Conservation (phyloP, 92 coral and sea anemone genomes). For the Parazoanthus atlanticus region DNA sequence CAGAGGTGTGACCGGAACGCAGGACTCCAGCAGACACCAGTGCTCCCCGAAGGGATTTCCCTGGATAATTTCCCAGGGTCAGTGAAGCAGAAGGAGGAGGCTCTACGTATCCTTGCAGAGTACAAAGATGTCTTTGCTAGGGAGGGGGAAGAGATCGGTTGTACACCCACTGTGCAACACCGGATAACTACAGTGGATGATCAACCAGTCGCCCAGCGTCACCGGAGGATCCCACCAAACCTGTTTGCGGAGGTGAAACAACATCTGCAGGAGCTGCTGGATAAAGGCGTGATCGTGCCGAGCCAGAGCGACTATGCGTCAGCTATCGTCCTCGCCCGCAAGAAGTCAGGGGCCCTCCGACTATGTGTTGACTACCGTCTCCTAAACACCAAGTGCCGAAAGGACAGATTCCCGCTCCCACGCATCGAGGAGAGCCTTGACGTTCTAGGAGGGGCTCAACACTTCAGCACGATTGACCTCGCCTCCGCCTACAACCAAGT, state of each 20-base stretch:
- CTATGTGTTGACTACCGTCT: neutral
- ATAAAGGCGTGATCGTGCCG: neutral
- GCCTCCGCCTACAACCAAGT: slow-evolving; percentile 53
- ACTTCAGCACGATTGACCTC: slow-evolving; percentile 35
- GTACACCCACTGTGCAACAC: neutral
- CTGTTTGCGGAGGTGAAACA: neutral
- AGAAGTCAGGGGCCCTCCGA: neutral
- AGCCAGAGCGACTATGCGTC: neutral
- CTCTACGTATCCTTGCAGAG: neutral
- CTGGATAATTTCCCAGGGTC: slow-evolving; percentile 7
- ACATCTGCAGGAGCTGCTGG: neutral
- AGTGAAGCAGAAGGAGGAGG: neutral
- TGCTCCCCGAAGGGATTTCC: slow-evolving; percentile 22
- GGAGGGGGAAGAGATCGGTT: neutral
- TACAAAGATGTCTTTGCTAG: neutral
- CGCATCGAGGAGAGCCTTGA: neutral
- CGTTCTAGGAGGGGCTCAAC: neutral
- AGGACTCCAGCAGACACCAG: neutral
- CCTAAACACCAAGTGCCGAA: neutral
- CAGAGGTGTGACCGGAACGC: neutral
- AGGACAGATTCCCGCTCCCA: neutral
- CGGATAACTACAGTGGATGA: neutral
- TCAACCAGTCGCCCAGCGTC: neutral
- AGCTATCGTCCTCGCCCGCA: neutral
- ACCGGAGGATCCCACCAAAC: neutral